Evolutionary conservation across 1,140 invertebrate species (phyloP).

Genomic region (Heterodera carotae): DNA sequence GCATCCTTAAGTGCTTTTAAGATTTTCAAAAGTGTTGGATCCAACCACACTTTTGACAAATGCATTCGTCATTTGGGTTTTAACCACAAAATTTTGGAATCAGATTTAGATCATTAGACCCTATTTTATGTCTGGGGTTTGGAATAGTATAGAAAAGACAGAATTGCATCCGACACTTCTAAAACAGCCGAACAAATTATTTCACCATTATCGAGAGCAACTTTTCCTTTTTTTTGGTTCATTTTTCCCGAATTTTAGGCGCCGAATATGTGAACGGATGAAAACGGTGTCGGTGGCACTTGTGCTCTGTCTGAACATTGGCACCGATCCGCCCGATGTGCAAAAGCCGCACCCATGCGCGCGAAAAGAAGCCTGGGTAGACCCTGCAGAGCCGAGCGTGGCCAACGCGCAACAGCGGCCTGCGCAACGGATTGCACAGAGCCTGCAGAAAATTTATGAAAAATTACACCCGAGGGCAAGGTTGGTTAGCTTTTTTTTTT

Average conservation of each 20-base stretch:
- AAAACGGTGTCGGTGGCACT: constrained; percentile 94
- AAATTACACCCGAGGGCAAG: constrained; percentile 91
- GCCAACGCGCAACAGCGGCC: constrained; percentile 84
- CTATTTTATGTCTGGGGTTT: no score
- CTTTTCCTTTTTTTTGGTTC: constrained; percentile 19
- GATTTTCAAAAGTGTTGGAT: no score
- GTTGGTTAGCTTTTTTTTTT: constrained; percentile 46
- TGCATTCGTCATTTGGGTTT: no score
- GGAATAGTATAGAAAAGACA: no score
- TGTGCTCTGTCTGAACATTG: constrained; percentile 95
- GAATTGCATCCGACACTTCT: no score
- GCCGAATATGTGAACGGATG: constrained; percentile 54
- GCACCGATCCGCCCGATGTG: constrained; percentile 96
- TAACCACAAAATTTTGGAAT: no score
- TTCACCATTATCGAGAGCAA: no score
- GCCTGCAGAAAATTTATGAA: constrained; percentile 88
- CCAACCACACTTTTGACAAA: no score
- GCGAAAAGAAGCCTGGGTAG: constrained; percentile 91
- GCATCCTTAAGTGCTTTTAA: no score
- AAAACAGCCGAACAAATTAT: no score
- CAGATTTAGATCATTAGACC: no score
- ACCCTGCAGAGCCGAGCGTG: constrained; percentile 71
- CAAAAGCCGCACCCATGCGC: constrained; percentile 95
- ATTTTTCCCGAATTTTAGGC: constrained; percentile 38
- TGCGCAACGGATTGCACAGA: constrained; percentile 84